phyloP scores from a whole-genome alignment of 2,113 vertebrate species.

The Cricetomys ansorgei region DNA sequence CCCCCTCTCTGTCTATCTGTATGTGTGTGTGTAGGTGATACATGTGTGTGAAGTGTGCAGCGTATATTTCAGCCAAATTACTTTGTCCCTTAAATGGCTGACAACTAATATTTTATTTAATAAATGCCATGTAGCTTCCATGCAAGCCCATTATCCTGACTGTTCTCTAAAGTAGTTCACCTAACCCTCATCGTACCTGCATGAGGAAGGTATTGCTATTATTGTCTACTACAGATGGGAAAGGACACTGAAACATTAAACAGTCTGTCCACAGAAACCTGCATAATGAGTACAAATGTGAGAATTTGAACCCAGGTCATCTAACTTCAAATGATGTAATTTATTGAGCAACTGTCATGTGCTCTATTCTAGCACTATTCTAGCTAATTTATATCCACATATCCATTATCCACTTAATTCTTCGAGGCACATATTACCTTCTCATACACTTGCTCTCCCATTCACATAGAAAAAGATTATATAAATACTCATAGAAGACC shows the following conservation, averaged over 20 bases:
- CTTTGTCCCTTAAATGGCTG: not conserved
- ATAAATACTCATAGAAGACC: not conserved
- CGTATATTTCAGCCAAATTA: not conserved
- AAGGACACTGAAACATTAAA: not conserved
- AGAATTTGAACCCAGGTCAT: not conserved
- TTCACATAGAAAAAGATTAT: not conserved
- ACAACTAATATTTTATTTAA: not conserved
- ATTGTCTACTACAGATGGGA: not conserved
- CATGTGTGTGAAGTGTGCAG: not conserved
- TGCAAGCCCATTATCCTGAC: not conserved
- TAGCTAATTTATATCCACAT: not conserved
- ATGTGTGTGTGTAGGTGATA: not conserved
- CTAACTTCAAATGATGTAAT: not conserved
- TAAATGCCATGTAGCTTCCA: not conserved
- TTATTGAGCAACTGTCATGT: not conserved
- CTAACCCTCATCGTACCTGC: not conserved
- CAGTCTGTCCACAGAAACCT: not conserved
- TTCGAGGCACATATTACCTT: not conserved
- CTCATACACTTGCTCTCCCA: not conserved
- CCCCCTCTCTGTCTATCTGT: not conserved
- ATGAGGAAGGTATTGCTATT: not conserved
- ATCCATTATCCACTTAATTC: not conserved
- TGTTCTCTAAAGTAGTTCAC: not conserved
- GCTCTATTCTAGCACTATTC: not conserved
- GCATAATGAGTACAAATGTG: not conserved